Conservation (phyloP, 2,797 vertebrate genomes). For the Acropternis orthonyx region DNA sequence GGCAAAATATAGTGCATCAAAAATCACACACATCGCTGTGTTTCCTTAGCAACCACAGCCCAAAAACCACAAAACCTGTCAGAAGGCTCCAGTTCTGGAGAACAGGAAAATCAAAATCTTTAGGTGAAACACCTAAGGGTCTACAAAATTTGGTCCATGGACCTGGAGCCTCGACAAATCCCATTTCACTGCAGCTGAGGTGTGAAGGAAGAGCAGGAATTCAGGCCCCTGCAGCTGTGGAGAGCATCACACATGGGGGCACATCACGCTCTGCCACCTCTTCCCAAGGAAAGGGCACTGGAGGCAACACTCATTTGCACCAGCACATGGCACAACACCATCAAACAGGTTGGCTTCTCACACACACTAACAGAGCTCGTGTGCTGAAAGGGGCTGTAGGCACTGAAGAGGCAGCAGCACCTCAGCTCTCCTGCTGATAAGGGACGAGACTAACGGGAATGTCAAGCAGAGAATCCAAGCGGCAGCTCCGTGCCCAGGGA, state of each 20-base stretch:
- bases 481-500: background rate
- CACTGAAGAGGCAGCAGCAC: background rate
- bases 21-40: background rate
- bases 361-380: background rate
- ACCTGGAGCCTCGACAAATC: background rate
- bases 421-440: conserved; percentile 6
- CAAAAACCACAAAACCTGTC: background rate
- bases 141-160: background rate
- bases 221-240: background rate
- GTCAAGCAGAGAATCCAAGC: background rate
- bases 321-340: background rate
- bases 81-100: background rate
- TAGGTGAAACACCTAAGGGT: background rate
- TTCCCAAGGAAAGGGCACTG: background rate
- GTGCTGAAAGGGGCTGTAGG: background rate
- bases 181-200: background rate
- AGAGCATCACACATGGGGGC: fast-evolving
- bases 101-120: background rate
- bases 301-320: background rate
- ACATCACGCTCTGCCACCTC: fast-evolving
- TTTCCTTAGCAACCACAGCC: background rate
- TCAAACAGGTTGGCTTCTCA: background rate
- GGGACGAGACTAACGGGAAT: background rate
- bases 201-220: background rate
- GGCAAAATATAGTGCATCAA: background rate